Evolutionary conservation across 2,113 vertebrate genomes (phyloP).

Genomic region (Butastur rufipennis): DNA sequence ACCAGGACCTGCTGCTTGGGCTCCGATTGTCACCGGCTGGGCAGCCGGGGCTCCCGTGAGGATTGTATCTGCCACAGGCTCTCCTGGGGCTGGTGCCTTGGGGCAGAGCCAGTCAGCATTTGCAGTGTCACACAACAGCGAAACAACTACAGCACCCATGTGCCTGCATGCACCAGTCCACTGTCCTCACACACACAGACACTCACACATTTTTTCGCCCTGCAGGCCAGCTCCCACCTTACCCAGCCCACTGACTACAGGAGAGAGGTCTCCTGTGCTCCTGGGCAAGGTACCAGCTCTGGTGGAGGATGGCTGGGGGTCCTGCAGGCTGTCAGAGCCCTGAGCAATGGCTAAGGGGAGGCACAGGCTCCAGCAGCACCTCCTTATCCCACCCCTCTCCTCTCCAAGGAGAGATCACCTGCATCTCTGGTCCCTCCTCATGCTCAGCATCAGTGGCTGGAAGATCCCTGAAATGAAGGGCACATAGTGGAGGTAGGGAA

Average conservation of each 20-base stretch:
- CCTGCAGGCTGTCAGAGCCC: background rate
- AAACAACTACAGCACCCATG: background rate
- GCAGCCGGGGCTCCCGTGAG: background rate
- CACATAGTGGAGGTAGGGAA: conserved; percentile 16
- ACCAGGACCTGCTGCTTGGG: background rate
- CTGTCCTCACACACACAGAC: background rate
- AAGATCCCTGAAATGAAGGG: background rate
- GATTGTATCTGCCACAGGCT: background rate
- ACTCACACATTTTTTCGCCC: background rate
- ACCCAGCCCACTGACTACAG: background rate
- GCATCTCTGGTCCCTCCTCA: background rate
- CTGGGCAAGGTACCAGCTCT: background rate
- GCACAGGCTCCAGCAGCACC: background rate
- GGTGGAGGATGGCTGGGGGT: background rate
- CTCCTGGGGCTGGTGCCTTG: background rate
- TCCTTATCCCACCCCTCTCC: background rate
- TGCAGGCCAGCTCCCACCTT: background rate
- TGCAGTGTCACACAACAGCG: background rate
- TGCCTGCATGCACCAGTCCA: background rate
- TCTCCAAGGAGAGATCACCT: background rate
- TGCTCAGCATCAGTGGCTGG: background rate
- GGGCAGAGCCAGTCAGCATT: background rate
- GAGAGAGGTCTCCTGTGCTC: background rate
- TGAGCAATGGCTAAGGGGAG: background rate
- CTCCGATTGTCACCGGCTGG: background rate